Evolutionary conservation across 2,797 vertebrate species (phyloP), one percentile per base, ranked within the genome.

Genomic region (Hyperoplus immaculatus): DNA sequence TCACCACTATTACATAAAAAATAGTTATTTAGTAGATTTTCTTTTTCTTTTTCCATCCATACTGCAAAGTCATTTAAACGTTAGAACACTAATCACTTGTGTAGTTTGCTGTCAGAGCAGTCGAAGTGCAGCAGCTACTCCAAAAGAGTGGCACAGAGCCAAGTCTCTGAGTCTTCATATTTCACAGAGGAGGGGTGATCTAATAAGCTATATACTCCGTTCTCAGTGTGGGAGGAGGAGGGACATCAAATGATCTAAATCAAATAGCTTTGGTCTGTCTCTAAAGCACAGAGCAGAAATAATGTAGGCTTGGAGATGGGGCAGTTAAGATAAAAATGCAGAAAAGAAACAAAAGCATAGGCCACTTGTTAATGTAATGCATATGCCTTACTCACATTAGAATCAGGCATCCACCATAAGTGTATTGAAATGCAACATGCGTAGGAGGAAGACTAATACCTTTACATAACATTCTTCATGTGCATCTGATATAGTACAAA

Each of bases 171-270:
- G 67, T 72, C 5, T 51, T 82, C 62, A 71, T 69, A 63, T 81
- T 86, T 80, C 29, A 4, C 79, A 85, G 82, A 80, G 80, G 75
- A 29, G 75, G 71, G 72, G 42, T 69, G 82, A 89, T 87, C 74
- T 88, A 87, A 89, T 73, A 85, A 76, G 51, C 55, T 70, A 49
- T 66, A 82, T 67, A 65, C 69, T 77, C 73, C 66, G 55, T 42
- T 83, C 47, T 75, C 41, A 5, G 61, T 3, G 84, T 88, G 77
- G 87, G 89, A 83, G 83, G 81, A 88, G 77, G 69, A 85, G 66
- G 60, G 72, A 87, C 83, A 83, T 92, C 78, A 91, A 86, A 91
- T 84, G 82, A 83, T 78, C 74, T 8, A 80, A 68, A 89, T 90
- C 89, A 90, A 87, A 91, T 79, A 67, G 57, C 72, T 14, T n/a